These are phyloP conservation scores for Guaruba guarouba DNA, from an alignment of 2,113 vertebrate species.

Conservation along the genomic window DNA sequence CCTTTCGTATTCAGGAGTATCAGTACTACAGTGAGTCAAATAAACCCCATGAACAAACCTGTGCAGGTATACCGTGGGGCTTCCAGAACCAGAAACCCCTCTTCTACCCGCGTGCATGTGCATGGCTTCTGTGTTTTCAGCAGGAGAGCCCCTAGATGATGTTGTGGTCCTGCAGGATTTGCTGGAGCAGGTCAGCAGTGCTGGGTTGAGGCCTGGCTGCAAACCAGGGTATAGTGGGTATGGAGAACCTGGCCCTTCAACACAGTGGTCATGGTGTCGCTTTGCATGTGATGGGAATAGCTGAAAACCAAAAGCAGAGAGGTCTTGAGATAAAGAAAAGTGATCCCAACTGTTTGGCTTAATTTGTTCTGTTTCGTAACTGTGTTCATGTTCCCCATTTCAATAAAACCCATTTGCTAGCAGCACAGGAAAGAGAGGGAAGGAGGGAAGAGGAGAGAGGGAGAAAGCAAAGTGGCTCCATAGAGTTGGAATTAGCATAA, in stretches of 20 bases:
- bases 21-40: background rate
- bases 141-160: background rate
- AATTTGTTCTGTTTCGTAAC: constrained; percentile 15
- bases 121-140: background rate
- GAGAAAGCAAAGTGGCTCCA: background rate
- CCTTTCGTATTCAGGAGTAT: background rate
- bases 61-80: rapidly evolving
- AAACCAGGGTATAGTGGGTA: background rate
- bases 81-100: background rate
- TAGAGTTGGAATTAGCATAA: constrained; percentile 20
- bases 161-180: rapidly evolving
- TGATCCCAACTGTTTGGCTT: background rate
- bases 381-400: background rate
- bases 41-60: background rate
- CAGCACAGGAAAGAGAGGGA: background rate
- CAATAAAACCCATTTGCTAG: background rate
- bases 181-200: background rate
- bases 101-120: background rate
- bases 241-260: no score
- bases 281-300: no score
- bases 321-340: background rate
- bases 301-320: background rate
- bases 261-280: rapidly evolving
- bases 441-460: background rate
- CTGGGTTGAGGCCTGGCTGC: background rate